A percentile compares a stretch with the other conserved stretches of the same genome.
phyloP scores from a whole-genome alignment of 2,113 vertebrate genomes.

The Platichthys flesus region DNA sequence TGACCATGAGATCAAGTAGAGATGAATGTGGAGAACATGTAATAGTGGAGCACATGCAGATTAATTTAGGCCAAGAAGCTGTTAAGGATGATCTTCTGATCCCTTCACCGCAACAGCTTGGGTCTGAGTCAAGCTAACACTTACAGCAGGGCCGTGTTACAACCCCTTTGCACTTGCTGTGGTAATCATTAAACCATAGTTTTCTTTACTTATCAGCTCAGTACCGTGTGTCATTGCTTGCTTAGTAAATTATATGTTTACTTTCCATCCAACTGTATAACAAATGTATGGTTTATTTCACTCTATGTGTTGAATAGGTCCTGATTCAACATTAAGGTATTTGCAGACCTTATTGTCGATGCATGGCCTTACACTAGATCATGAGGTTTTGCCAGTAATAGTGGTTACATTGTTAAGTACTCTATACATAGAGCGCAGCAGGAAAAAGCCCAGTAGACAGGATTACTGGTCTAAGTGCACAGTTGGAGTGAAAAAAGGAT shows the following conservation, averaged over 20 bases:
- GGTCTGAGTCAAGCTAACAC: constrained; percentile 24
- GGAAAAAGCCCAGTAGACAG: constrained; percentile 50
- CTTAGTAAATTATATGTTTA: background rate
- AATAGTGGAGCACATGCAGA: constrained; percentile 20
- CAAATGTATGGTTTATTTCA: background rate
- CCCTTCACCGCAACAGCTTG: constrained; percentile 45
- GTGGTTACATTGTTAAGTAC: constrained; percentile 16
- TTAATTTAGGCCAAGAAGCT: constrained; percentile 33
- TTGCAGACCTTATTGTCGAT: background rate
- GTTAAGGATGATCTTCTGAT: constrained; percentile 74
- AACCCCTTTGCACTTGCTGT: background rate
- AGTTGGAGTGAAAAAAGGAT: constrained; percentile 50
- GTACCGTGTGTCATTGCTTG: background rate
- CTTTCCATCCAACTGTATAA: background rate
- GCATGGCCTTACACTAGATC: background rate
- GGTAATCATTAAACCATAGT: background rate
- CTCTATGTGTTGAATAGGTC: background rate
- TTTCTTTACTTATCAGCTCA: background rate
- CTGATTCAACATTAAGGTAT: background rate
- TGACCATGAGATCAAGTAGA: background rate
- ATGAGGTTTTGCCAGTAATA: constrained; percentile 17
- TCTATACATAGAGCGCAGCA: constrained; percentile 60
- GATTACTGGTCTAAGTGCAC: constrained; percentile 62
- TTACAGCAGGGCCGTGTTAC: constrained; percentile 26
- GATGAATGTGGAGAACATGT: background rate